A percentile compares a stretch with the other conserved stretches of the same genome.
Conservation (phyloP, 2,888 invertebrate genomes). For the Taphrorychus bicolor region DNA sequence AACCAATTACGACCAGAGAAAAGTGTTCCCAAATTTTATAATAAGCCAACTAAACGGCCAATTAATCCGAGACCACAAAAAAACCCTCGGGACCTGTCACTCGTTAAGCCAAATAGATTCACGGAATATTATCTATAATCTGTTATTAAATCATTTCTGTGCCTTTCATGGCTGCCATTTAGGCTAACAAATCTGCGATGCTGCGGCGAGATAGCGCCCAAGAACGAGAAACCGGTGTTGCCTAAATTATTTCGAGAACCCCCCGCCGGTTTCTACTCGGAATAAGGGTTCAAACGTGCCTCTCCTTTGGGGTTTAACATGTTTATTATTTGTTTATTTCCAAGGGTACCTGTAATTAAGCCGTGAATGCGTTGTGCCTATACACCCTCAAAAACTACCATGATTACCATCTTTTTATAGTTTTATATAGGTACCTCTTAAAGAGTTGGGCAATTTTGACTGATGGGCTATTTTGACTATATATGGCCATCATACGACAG, state of each 20-base stretch:
- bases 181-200: conserved; percentile 47
- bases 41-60: conserved; percentile 23
- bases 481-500: too few species aligned
- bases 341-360: neutral
- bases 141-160: conserved; percentile 43
- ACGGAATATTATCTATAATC: conserved; percentile 39
- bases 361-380: neutral
- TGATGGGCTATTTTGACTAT: too few species aligned
- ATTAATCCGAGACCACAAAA: conserved; percentile 21
- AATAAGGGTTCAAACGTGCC: conserved; percentile 47
- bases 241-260: conserved; percentile 37
- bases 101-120: conserved; percentile 39
- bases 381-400: neutral
- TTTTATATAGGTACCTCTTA: neutral
- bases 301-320: conserved; percentile 16
- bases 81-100: conserved; percentile 31
- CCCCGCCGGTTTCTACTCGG: conserved; percentile 43
- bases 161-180: conserved; percentile 43
- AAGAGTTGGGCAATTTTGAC: neutral
- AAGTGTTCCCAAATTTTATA: conserved; percentile 24
- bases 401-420: neutral
- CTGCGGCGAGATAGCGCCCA: conserved; percentile 44
- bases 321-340: conserved; percentile 32
- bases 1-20: conserved; percentile 20
- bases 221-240: conserved; percentile 46